These are phyloP conservation scores for Zaprionus davidi DNA, from an alignment of 1,140 invertebrate species.

Conservation along the genomic window DNA sequence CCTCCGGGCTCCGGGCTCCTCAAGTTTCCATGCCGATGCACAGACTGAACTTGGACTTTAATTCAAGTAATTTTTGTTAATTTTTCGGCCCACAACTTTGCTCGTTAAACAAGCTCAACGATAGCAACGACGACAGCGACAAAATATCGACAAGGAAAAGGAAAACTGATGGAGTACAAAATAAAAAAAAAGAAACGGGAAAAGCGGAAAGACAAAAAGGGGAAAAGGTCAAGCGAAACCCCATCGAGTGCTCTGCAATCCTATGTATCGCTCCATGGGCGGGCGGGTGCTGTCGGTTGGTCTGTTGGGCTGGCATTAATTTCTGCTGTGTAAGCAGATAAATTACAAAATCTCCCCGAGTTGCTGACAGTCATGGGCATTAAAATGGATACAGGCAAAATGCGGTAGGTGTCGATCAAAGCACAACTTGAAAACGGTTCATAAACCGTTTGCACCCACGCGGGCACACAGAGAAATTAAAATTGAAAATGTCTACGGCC, in stretches of 20 bases:
- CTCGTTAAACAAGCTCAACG: slow-evolving; percentile 25
- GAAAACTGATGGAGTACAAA: background rate
- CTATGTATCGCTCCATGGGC: background rate
- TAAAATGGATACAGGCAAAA: slow-evolving; percentile 55
- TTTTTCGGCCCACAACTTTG: slow-evolving; percentile 39
- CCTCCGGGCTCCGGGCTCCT: background rate
- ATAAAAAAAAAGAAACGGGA: background rate
- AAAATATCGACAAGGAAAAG: slow-evolving; percentile 23
- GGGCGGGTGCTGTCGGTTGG: background rate
- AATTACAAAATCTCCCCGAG: slow-evolving; percentile 71
- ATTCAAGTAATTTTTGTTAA: slow-evolving; percentile 53
- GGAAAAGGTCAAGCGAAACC: slow-evolving; percentile 37
- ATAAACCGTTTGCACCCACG: slow-evolving; percentile 23
- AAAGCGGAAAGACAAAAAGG: slow-evolving; percentile 4
- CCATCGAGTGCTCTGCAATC: background rate
- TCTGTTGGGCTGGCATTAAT: slow-evolving; percentile 72
- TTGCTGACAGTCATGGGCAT: slow-evolving; percentile 75
- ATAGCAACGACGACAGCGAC: slow-evolving; percentile 10
- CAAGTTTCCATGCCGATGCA: slow-evolving; percentile 34
- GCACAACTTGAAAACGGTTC: slow-evolving; percentile 51
- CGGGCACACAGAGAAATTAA: background rate
- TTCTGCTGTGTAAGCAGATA: slow-evolving; percentile 79
- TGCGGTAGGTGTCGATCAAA: slow-evolving; percentile 54
- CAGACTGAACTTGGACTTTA: slow-evolving; percentile 12
- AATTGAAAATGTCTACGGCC: background rate